Evolutionary conservation across 2,797 vertebrate species (phyloP), one percentile per base, ranked within the genome.

Genomic region (Pteronotus mesoamericanus): DNA sequence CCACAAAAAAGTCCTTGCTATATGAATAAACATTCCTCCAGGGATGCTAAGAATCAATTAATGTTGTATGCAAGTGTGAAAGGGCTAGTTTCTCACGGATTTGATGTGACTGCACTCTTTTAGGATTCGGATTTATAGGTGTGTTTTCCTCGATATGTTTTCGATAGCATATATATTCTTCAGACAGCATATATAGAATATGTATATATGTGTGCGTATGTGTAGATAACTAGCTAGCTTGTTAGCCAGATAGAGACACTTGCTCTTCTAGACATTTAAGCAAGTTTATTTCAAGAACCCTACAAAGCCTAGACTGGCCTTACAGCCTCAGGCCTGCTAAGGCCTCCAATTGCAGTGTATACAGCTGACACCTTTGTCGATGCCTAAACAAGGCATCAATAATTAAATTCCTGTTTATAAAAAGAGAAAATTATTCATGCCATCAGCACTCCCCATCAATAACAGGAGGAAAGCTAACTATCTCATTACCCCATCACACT

Each of bases 381-480:
- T 96, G 95, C 97, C 98, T 98, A 98, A 98, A 98, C 97, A 97
- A 98, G 98, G 91, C 98, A 98, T 98, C 97, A 98, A 98, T 98
- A 98, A 98, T 98, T 98, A 97, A 98, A 98, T 98, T 98, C 98
- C 97, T 97, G 98, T 98, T 98, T 98, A 98, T 97, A 98, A 98
- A 98, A 96, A 26, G 90, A 98, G 98, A 90, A 98, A 98, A 98
- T 98, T 98, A 98, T 98, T 98, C 98, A 98, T 98, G 95, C 96
- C 96, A 94, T 98, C 98, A 98, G 97, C 97, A 97, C 61, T 98
- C 92, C 95, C 97, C 95, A 98, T 98, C 98, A 98, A 98, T 98
- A 98, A 98, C 96, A 95, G 96, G 98, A 98, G 96, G 98, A 98
- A 98, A 98, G 97, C 97, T 97, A 98, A 98, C 98, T 98, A 97